Conservation (phyloP, 2,113 vertebrate genomes). For the Grammomys surdaster region DNA sequence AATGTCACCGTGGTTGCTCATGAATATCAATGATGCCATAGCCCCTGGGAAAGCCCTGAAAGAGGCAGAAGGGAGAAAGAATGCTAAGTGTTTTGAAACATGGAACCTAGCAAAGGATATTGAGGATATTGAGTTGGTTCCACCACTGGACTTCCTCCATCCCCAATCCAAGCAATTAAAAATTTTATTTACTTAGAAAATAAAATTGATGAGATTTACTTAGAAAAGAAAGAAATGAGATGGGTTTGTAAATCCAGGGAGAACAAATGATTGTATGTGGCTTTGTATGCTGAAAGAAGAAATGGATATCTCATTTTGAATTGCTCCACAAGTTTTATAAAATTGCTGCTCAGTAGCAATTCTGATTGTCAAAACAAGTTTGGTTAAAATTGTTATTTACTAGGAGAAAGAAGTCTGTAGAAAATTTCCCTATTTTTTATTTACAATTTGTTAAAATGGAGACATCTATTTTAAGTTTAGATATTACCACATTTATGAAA, state of each 20-base stretch:
- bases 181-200: constrained; percentile 37
- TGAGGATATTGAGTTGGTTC: background rate
- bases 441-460: constrained; percentile 61
- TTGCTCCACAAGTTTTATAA: background rate
- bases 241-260: background rate
- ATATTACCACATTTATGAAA: constrained; percentile 69
- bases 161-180: background rate
- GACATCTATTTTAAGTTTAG: constrained; percentile 71
- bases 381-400: constrained; percentile 34
- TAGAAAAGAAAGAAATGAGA: constrained; percentile 30
- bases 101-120: background rate
- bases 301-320: background rate
- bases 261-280: background rate
- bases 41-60: background rate
- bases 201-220: background rate
- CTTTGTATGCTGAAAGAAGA: background rate
- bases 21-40: background rate
- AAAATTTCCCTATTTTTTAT: constrained; percentile 48
- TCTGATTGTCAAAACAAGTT: background rate
- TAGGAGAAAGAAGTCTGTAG: background rate
- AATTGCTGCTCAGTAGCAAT: background rate
- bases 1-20: constrained; percentile 49
- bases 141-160: background rate
- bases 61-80: background rate
- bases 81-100: background rate